These are phyloP conservation scores for Luehdorfia chinensis DNA, from an alignment of 1,140 invertebrate genomes.

Conservation along the genomic window DNA sequence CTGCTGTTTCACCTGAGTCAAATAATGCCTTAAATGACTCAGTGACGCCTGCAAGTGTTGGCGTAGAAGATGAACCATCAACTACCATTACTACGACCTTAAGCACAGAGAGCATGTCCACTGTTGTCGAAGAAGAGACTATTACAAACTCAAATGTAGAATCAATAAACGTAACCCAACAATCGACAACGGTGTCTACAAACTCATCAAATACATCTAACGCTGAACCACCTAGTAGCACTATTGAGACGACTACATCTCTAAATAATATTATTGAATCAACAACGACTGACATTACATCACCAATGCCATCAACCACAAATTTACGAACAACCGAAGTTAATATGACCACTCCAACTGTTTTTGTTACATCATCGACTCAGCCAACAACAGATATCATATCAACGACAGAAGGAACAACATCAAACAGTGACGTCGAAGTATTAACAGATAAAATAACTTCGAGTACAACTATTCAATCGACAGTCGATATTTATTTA, in stretches of 20 bases:
- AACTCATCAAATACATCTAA: not conserved
- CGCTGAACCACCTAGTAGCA: not conserved
- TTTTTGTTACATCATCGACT: conserved; percentile 26
- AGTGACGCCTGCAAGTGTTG: conserved; percentile 15
- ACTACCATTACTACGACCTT: conserved; percentile 14
- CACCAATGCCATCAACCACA: not conserved
- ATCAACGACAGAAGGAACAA: conserved; percentile 8
- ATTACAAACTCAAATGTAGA: conserved; percentile 44
- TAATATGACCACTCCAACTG: conserved; percentile 14
- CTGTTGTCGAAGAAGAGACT: conserved; percentile 37
- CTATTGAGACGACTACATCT: not conserved
- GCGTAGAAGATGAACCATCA: conserved; percentile 4
- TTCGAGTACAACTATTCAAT: conserved; percentile 14
- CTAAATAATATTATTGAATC: not conserved
- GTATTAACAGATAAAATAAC: conserved; percentile 4
- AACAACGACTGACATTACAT: not conserved
- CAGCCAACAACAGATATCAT: conserved; percentile 18
- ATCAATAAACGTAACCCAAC: conserved; percentile 26
- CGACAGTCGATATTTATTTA: conserved; percentile 25
- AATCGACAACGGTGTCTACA: conserved; percentile 24
- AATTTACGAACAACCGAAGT: not conserved
- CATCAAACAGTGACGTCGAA: not conserved
- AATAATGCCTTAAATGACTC: conserved; percentile 31
- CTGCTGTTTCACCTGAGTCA: conserved; percentile 31
- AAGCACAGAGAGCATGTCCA: conserved; percentile 19